A percentile compares a stretch with the other conserved stretches of the same genome.
These are phyloP conservation scores for Sisyra terminalis DNA, from an alignment of 2,888 invertebrate species.

Conservation along the genomic window DNA sequence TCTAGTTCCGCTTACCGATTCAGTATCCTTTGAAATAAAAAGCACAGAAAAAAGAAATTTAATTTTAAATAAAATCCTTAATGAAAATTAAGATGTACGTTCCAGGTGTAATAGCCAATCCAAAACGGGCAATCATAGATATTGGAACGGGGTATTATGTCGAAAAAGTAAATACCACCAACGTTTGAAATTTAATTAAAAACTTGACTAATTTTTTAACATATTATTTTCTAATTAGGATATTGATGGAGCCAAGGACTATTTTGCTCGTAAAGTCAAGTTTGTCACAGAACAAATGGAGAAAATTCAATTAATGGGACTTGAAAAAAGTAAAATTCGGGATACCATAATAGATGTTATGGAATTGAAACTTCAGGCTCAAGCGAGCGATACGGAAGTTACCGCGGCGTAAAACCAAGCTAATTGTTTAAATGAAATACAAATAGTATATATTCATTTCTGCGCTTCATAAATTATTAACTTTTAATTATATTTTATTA, in stretches of 20 bases:
- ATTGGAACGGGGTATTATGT: conserved; percentile 95
- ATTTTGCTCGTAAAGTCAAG: conserved; percentile 79
- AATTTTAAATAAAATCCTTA: neutral
- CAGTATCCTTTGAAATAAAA: conserved; percentile 37
- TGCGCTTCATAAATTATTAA: too few species aligned
- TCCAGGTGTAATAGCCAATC: conserved; percentile 71
- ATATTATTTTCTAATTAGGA: conserved; percentile 30
- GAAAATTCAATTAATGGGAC: conserved; percentile 67
- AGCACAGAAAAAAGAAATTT: neutral
- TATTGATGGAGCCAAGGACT: conserved; percentile 69
- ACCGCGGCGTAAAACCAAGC: neutral
- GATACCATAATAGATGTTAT: conserved; percentile 63
- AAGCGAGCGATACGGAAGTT: conserved; percentile 13
- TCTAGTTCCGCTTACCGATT: conserved; percentile 86
- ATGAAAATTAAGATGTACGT: conserved; percentile 66
- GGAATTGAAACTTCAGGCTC: conserved; percentile 52
- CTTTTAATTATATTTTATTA: neutral
- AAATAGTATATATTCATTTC: too few species aligned
- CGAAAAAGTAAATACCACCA: conserved; percentile 51
- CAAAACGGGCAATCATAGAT: conserved; percentile 80
- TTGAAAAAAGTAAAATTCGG: conserved; percentile 69
- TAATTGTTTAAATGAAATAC: neutral
- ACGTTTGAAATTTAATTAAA: too few species aligned
- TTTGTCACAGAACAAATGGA: conserved; percentile 92
- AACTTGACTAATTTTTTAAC: neutral